These are phyloP conservation scores for Cynaeus angustus DNA, from an alignment of 2,888 invertebrate genomes.

Conservation along the genomic window DNA sequence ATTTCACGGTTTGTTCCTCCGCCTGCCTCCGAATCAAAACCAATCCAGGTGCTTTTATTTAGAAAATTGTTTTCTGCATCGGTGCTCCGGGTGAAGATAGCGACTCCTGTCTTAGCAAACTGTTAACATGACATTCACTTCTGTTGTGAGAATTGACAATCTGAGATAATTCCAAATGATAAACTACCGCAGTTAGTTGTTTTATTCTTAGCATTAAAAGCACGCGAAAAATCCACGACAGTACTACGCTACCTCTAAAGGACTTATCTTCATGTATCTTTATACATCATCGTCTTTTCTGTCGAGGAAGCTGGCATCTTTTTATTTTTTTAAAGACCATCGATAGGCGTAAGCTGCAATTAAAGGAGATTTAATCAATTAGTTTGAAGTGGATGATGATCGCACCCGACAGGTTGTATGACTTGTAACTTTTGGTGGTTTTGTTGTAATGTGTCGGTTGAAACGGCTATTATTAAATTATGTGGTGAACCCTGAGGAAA, in stretches of 20 bases:
- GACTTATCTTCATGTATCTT: conserved; percentile 4
- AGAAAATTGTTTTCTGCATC: conserved; percentile 55
- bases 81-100: conserved; percentile 46
- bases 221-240: conserved; percentile 21
- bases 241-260: conserved; percentile 11
- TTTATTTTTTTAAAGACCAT: conserved; percentile 7
- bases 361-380: conserved; percentile 42
- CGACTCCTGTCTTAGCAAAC: conserved; percentile 39
- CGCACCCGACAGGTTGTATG: conserved; percentile 23
- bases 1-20: conserved; percentile 51
- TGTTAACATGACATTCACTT: conserved; percentile 53
- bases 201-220: conserved; percentile 19
- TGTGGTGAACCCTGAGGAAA: conserved; percentile 19
- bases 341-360: conserved; percentile 34
- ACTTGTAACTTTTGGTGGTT: conserved; percentile 26
- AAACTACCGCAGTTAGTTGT: conserved; percentile 29
- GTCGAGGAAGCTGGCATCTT: conserved; percentile 26
- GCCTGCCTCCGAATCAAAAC: conserved; percentile 49
- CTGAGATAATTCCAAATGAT: conserved; percentile 38
- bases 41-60: conserved; percentile 52
- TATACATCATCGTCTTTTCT: conserved; percentile 27
- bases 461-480: conserved; percentile 40
- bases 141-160: conserved; percentile 52
- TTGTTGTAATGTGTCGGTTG: conserved; percentile 9
- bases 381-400: conserved; percentile 28